These are phyloP conservation scores for Tachuris rubrigastra DNA, from an alignment of 2,113 vertebrate species.

Conservation along the genomic window DNA sequence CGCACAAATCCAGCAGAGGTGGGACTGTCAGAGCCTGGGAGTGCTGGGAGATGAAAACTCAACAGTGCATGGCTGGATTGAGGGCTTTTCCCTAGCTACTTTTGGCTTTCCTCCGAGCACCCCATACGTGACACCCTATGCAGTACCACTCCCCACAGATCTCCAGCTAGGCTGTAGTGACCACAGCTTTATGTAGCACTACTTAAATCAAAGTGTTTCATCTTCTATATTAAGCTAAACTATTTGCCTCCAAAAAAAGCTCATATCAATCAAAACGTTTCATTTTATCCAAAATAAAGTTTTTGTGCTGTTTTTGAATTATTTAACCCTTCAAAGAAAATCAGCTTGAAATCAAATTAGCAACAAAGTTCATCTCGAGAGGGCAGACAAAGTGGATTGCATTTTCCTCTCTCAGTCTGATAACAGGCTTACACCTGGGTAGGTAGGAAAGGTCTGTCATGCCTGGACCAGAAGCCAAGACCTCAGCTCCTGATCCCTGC, in stretches of 20 bases:
- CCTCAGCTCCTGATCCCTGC: neutral
- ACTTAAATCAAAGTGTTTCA: neutral
- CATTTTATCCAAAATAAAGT: neutral
- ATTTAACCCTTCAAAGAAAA: neutral
- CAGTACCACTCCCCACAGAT: neutral
- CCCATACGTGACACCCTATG: rapidly evolving
- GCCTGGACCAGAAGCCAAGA: neutral
- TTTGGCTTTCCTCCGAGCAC: neutral
- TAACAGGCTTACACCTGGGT: neutral
- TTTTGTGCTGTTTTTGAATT: neutral
- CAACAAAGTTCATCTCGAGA: neutral
- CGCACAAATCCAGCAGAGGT: neutral
- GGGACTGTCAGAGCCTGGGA: neutral
- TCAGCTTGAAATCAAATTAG: neutral
- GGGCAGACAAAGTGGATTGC: neutral
- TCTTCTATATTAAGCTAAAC: neutral
- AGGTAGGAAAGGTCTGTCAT: neutral
- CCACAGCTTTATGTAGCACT: neutral
- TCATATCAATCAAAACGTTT: neutral
- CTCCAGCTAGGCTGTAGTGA: neutral
- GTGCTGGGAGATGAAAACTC: neutral
- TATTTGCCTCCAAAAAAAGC: neutral
- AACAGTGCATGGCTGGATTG: neutral
- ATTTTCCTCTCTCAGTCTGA: neutral
- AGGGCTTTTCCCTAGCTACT: neutral